Conservation (phyloP, 1,140 invertebrate genomes). For the Habropoda laboriosa region DNA sequence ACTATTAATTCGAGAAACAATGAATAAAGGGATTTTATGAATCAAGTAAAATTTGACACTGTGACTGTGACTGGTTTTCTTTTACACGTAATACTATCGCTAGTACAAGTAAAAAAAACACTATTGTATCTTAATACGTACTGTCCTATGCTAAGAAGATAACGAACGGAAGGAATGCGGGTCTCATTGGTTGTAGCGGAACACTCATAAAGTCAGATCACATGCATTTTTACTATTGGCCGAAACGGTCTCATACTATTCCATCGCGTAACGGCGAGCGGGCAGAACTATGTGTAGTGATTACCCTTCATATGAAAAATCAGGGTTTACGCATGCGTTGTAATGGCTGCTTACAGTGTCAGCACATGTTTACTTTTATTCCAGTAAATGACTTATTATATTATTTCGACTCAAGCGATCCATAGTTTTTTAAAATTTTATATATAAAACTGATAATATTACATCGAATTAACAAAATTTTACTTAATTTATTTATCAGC, state of each 20-base stretch:
- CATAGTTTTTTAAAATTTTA: conserved; percentile 5
- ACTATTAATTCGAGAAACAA: neutral
- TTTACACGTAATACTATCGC: neutral
- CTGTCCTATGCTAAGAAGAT: neutral
- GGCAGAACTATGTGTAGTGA: too few relatives aligned
- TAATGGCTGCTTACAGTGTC: neutral
- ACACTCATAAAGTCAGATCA: too few relatives aligned
- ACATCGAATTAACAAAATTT: too few relatives aligned
- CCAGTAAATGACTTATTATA: neutral
- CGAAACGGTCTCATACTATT: too few relatives aligned
- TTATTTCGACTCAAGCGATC: neutral
- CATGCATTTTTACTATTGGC: too few relatives aligned
- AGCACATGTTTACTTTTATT: conserved; percentile 5
- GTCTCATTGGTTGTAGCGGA: too few relatives aligned
- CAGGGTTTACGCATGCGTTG: neutral
- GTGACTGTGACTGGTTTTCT: neutral
- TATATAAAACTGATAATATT: neutral
- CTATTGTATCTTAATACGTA: neutral
- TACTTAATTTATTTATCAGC: neutral
- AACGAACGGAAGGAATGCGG: too few relatives aligned
- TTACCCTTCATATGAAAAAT: too few relatives aligned
- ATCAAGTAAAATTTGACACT: neutral
- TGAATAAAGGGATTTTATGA: neutral
- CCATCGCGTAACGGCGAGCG: too few relatives aligned
- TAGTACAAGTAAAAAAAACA: neutral